These are phyloP conservation scores for Crax fasciolata DNA, from an alignment of 2,797 vertebrate species.

Conservation along the genomic window DNA sequence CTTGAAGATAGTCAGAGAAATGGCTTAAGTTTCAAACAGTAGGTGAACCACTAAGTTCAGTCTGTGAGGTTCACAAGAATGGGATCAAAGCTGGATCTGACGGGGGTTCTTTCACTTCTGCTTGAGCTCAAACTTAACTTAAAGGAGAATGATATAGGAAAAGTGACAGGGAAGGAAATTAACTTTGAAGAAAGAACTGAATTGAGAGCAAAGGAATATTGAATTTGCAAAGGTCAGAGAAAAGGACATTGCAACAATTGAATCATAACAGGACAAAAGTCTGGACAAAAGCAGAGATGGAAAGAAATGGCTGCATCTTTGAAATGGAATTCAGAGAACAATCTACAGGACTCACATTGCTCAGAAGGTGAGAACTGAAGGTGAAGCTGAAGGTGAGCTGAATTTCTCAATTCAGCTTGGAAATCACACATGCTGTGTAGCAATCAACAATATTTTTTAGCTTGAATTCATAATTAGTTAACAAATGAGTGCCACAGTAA, in stretches of 20 bases:
- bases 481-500: not conserved
- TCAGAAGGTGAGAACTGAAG: not conserved
- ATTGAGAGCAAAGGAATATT: slow-evolving; percentile 25
- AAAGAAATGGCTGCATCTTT: not conserved
- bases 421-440: not conserved
- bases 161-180: slow-evolving; percentile 28
- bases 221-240: slow-evolving; percentile 55
- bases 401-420: not conserved
- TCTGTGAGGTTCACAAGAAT: not conserved
- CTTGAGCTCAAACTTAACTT: not conserved
- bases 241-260: slow-evolving; percentile 18
- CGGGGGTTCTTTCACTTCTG: not conserved
- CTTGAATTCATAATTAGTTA: not conserved
- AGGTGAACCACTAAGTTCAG: not conserved
- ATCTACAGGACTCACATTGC: not conserved
- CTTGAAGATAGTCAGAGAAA: not conserved
- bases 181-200: slow-evolving; percentile 29
- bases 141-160: not conserved
- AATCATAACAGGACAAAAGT: slow-evolving; percentile 8
- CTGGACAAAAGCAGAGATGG: not conserved
- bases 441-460: not conserved
- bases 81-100: not conserved
- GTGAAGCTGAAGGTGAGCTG: no score
- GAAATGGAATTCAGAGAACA: not conserved
- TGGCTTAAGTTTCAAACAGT: not conserved